Evolutionary conservation across 2,797 vertebrate species (phyloP).

Genomic region (Echiichthys vipera): DNA sequence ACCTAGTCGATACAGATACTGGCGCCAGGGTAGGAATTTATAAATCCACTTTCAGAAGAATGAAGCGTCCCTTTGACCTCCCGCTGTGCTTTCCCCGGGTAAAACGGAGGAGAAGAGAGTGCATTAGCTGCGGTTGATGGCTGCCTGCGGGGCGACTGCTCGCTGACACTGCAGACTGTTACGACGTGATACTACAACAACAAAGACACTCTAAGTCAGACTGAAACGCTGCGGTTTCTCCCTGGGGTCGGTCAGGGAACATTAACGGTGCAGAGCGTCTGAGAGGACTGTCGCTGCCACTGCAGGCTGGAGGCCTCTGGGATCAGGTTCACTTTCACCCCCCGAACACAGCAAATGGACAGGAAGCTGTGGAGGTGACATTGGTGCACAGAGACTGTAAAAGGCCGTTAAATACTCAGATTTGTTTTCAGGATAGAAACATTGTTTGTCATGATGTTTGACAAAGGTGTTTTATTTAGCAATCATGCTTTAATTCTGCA

Average conservation of each 20-base stretch:
- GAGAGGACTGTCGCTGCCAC: constrained; percentile 20
- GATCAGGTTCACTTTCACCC: constrained; percentile 19
- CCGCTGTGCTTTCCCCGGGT: constrained; percentile 57
- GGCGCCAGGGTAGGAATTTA: not conserved
- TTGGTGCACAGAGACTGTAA: not conserved
- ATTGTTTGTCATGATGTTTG: not conserved
- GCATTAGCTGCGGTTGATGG: constrained; percentile 51
- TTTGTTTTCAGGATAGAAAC: not conserved
- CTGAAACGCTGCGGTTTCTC: constrained; percentile 27
- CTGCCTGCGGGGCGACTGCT: constrained; percentile 47
- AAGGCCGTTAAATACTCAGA: not conserved
- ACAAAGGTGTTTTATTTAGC: too few species aligned
- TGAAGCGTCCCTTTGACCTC: constrained; percentile 43
- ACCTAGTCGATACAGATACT: not conserved
- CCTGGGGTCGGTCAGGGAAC: not conserved
- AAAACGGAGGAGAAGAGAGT: constrained; percentile 33
- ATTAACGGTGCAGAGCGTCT: constrained; percentile 19
- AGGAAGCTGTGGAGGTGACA: not conserved
- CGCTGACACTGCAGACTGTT: constrained; percentile 63
- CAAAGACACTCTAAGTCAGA: constrained; percentile 61
- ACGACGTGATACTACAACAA: constrained; percentile 67
- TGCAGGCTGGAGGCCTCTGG: constrained; percentile 5
- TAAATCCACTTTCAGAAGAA: constrained; percentile 11
- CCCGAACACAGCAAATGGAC: not conserved
- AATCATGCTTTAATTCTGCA: not conserved